A percentile compares a stretch with the other conserved stretches of the same genome.
Evolutionary conservation across 2,797 vertebrate genomes (phyloP).

Genomic region (Melanotaenia pygmaea): DNA sequence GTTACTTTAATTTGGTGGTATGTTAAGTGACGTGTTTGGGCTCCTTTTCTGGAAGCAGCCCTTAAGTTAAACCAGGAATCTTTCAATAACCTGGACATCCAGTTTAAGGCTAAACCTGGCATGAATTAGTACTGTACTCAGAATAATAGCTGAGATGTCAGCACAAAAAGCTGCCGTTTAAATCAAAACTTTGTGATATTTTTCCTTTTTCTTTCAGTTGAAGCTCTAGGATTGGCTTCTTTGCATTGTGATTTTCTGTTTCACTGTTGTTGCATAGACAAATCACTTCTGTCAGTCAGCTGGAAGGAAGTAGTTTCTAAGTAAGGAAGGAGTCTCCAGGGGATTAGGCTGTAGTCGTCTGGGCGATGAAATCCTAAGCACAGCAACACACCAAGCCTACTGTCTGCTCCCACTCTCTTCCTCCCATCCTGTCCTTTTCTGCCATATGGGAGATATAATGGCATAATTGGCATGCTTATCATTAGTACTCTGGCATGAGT

Average conservation of each 20-base stretch:
- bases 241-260: slow-evolving; percentile 37
- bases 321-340: slow-evolving; percentile 63
- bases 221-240: not conserved
- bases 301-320: slow-evolving; percentile 70
- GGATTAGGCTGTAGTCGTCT: slow-evolving; percentile 64
- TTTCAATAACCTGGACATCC: slow-evolving; percentile 50
- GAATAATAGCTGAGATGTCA: not conserved
- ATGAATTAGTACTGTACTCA: slow-evolving; percentile 15
- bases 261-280: slow-evolving; percentile 33
- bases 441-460: slow-evolving; percentile 62
- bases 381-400: slow-evolving; percentile 59
- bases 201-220: not conserved
- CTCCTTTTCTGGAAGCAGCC: slow-evolving; percentile 45
- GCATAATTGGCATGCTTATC: slow-evolving; percentile 71
- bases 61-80: slow-evolving; percentile 40
- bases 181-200: slow-evolving; percentile 16
- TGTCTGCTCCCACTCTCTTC: slow-evolving; percentile 47
- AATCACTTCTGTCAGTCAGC: slow-evolving; percentile 59
- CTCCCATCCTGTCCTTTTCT: slow-evolving; percentile 47
- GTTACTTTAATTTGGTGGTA: slow-evolving; percentile 56
- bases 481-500: slow-evolving; percentile 57
- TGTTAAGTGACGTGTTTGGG: slow-evolving; percentile 49
- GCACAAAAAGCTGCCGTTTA: slow-evolving; percentile 28
- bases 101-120: slow-evolving; percentile 19
- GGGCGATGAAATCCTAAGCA: slow-evolving; percentile 68